These are phyloP conservation scores for Porites rus DNA, from an alignment of 92 coral and sea anemone genomes.

Conservation along the genomic window DNA sequence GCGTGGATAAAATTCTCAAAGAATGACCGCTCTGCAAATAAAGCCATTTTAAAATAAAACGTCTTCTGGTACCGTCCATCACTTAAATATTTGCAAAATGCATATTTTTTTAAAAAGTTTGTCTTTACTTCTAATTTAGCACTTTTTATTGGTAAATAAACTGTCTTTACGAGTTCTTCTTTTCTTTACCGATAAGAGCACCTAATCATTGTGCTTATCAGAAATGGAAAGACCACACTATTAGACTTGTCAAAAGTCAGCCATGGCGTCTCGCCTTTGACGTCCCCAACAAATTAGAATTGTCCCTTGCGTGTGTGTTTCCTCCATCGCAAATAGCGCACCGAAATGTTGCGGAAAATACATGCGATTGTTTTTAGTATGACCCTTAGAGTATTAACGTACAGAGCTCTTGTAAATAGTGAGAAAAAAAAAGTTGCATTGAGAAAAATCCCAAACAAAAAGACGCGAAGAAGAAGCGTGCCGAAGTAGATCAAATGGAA, in stretches of 20 bases:
- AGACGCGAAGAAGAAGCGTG: background rate
- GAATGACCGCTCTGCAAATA: too few relatives aligned
- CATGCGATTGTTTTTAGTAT: background rate
- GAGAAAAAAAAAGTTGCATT: too few relatives aligned
- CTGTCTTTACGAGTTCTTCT: constrained; percentile 1
- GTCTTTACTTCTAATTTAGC: background rate
- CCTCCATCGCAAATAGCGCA: background rate
- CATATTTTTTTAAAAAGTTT: background rate
- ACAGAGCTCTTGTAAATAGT: too few relatives aligned
- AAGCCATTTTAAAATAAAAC: too few relatives aligned
- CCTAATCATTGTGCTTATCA: constrained; percentile 20
- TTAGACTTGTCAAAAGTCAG: constrained; percentile 15
- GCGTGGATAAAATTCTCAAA: too few relatives aligned
- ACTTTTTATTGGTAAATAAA: background rate
- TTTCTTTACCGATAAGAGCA: constrained; percentile 21
- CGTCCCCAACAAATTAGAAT: background rate
- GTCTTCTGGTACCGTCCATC: too few relatives aligned
- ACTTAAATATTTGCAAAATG: background rate
- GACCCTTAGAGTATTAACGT: background rate
- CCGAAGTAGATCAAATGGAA: background rate
- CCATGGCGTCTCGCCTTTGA: constrained; percentile 6
- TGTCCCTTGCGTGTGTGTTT: constrained; percentile 18
- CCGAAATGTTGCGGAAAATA: background rate
- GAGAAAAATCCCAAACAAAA: too few relatives aligned
- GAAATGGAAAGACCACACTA: background rate